These are phyloP conservation scores for Cherax quadricarinatus DNA, from an alignment of 1,140 invertebrate genomes.

Conservation along the genomic window DNA sequence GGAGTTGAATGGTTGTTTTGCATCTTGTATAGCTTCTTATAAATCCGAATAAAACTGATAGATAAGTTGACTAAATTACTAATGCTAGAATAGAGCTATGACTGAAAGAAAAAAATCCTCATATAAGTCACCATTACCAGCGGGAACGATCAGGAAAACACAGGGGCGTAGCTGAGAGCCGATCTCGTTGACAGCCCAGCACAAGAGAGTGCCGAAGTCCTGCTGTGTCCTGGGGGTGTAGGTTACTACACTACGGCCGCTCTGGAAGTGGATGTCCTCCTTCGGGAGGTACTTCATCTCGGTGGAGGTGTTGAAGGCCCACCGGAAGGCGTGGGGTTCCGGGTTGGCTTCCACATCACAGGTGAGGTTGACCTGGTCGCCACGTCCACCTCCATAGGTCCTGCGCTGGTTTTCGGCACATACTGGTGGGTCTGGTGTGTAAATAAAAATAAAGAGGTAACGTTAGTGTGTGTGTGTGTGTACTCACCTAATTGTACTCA, in stretches of 20 bases:
- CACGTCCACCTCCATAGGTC: slow-evolving; percentile 42
- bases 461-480: no score
- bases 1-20: no score
- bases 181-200: slow-evolving; percentile 44
- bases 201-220: slow-evolving; percentile 45
- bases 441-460: not conserved
- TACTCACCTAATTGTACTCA: no score
- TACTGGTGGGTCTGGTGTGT: slow-evolving; percentile 15
- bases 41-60: no score
- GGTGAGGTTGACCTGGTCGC: slow-evolving; percentile 30
- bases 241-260: slow-evolving; percentile 17
- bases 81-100: no score
- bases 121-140: not conserved
- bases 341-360: slow-evolving; percentile 34
- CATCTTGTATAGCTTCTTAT: no score
- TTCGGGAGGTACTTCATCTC: slow-evolving; percentile 29
- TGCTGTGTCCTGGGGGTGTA: slow-evolving; percentile 48
- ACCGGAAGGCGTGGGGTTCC: slow-evolving; percentile 17
- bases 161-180: slow-evolving; percentile 27
- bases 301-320: slow-evolving; percentile 52
- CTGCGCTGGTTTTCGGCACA: slow-evolving; percentile 23
- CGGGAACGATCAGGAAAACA: slow-evolving; percentile 31
- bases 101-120: not conserved
- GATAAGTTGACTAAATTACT: no score
- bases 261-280: not conserved